phyloP scores from a whole-genome alignment of 2,113 vertebrate species.

The Seriola dumerili region DNA sequence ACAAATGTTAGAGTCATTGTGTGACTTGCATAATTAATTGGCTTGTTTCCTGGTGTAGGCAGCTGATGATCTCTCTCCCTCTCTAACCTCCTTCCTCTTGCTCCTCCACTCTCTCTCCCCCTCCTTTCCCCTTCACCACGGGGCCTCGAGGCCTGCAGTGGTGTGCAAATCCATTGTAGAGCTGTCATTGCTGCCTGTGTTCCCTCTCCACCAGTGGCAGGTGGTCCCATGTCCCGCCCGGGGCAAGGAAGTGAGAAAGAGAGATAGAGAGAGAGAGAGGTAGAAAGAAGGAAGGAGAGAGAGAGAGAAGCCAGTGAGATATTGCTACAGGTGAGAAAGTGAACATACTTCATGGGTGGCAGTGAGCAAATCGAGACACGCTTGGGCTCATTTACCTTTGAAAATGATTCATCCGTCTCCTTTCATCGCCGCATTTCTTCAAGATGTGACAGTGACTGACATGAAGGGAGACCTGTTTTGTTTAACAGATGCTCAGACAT shows the following conservation, averaged over 20 bases:
- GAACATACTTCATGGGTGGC: constrained; percentile 51
- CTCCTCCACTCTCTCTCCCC: background rate
- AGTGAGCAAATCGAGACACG: constrained; percentile 50
- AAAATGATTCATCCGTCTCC: constrained; percentile 46
- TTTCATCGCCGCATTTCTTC: constrained; percentile 45
- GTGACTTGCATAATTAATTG: constrained; percentile 61
- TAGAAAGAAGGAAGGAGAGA: constrained; percentile 30
- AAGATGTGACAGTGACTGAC: constrained; percentile 63
- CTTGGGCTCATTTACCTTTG: constrained; percentile 53
- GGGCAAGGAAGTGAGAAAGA: constrained; percentile 66
- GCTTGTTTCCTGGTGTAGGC: constrained; percentile 28
- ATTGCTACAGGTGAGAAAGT: constrained; percentile 46
- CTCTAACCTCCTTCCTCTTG: background rate
- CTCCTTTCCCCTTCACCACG: constrained; percentile 2
- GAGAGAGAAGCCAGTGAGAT: constrained; percentile 27
- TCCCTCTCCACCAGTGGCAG: constrained; percentile 75
- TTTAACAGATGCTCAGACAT: constrained; percentile 62
- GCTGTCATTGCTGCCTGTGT: constrained; percentile 78
- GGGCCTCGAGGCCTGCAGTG: constrained; percentile 56
- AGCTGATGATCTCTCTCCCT: constrained; percentile 1
- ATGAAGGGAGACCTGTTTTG: constrained; percentile 46
- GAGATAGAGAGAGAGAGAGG: constrained; percentile 31
- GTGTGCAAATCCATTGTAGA: constrained; percentile 74
- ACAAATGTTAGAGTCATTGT: constrained; percentile 41
- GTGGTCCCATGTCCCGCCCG: constrained; percentile 75